Evolutionary conservation across 2,888 invertebrate genomes (phyloP), one percentile per base, ranked within the genome.

Genomic region (Ormyrus labotus): DNA sequence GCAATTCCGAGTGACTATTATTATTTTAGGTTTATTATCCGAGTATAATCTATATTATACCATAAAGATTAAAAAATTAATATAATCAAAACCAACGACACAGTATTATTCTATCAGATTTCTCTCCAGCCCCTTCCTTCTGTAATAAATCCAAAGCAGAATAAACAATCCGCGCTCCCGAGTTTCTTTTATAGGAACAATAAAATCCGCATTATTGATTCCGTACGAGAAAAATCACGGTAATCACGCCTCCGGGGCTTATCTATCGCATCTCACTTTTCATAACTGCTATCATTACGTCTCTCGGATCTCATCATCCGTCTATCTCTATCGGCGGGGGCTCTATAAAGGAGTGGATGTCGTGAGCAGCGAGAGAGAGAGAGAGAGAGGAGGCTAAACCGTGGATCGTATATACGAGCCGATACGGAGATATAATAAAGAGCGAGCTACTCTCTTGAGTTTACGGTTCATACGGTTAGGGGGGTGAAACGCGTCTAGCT

Each of bases 361-460:
- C 79, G 79, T 79, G 74, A 79, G 74, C 63, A 1, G 19, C 1
- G 19, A 1, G 19, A 19, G 19, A 19, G 19, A 19, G 19, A 19
- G 19, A 19, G 19, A 19, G 19, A 19, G 19, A 19, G 19, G 19
- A 19, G 11, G 64, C 64, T 51, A 71, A 78, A 71, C 71, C 60
- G 34, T 71, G 60, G 53, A 65, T 71, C 45, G 47, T 72, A 63
- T 65, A 65, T 61, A 68, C 55, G 61, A 53, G 45, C 61, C 58
- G 60, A 77, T 71, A 71, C 51, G 65, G 34, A 65, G 65, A 53
- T 68, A 61, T 63, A 68, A 63, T 79, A 79, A 53, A 73, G 70
- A 71, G 61, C 34, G 58, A 69, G 63, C 48, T 68, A 45, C 45
- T 79, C 72, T 55, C 53, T 57, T 48, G 61, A 78, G 67, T 78